Evolutionary conservation across 1,140 invertebrate species (phyloP), one percentile per base, ranked within the genome.

Genomic region (Nephila pilipes): DNA sequence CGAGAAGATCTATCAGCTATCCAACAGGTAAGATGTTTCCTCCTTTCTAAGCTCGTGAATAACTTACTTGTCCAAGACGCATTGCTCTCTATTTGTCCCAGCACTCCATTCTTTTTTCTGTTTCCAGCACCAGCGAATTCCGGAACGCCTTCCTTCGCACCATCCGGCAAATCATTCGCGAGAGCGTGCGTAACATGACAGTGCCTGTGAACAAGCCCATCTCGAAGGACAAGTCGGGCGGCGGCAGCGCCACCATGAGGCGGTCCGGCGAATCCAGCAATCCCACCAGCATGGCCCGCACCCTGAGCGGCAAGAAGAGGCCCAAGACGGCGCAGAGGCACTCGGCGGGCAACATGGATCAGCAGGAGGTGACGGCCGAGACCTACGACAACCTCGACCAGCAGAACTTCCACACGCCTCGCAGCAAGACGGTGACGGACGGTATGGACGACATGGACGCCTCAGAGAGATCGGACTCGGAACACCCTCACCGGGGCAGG

Each of bases 1-100:
- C n/a, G 99, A 99, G 96, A 99, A 99, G 96, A 97, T 99, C 93
- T 99, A 99, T 95, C 98, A 99, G 94, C 96, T 99, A 92, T 99
- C 98, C 16, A 99, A 99, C 96, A 98, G 98, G 98, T 98, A 2
- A n/a, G n/a, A 14, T 65, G 1, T 65, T 8, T 8, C 12, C 1
- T 2, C 14, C 25, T 60, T 65, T 29, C 10, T 65, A 65, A 18
- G 58, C 18, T 4, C n/a, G 46, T 46, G 1, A 46, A 1, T 46
- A 1, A 46, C 12, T 10, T 46, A 46, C 12, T 46, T 46, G 3
- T 10, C 8, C 6, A 10, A 10, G 46, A 10, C 6, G 12, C 4
- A 10, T 6, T 46, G 6, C 46, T 10, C 12, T 46, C 6, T 46
- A 6, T 46, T 6, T 46, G 6, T 46, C 12, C 46, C 46, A 46